phyloP scores from a whole-genome alignment of 1,140 invertebrate genomes.

The Campodea augens region DNA sequence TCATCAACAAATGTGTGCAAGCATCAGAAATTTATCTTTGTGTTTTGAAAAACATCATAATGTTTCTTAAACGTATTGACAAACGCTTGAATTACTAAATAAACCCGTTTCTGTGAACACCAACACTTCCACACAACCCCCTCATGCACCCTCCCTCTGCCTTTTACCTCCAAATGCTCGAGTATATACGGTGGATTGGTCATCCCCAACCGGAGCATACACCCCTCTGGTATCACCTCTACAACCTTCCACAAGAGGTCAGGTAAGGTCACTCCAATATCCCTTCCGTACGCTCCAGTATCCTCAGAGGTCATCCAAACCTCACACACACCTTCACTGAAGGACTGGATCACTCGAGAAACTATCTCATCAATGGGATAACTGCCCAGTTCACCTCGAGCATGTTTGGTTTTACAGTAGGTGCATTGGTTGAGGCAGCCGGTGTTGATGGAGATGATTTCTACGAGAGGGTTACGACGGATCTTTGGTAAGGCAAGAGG shows the following conservation, averaged over 20 bases:
- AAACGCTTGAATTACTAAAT: too few species aligned
- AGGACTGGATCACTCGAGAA: constrained; percentile 59
- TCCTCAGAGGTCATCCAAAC: constrained; percentile 99
- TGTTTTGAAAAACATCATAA: too few species aligned
- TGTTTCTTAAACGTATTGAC: too few species aligned
- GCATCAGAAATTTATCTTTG: too few species aligned
- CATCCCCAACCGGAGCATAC: constrained; percentile 80
- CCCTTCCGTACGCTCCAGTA: constrained; percentile 87
- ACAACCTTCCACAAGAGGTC: constrained; percentile 72
- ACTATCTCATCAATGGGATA: constrained; percentile 69
- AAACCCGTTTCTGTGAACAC: background rate
- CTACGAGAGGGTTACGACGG: constrained; percentile 82
- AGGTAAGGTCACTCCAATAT: constrained; percentile 76
- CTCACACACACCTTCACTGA: constrained; percentile 81
- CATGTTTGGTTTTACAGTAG: constrained; percentile 97
- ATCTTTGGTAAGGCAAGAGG: constrained; percentile 79
- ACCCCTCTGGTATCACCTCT: constrained; percentile 73
- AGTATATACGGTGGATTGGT: constrained; percentile 97
- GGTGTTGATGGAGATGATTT: constrained; percentile 95
- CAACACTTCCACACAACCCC: background rate
- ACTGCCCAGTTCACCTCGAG: constrained; percentile 82
- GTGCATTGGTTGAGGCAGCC: constrained; percentile 97
- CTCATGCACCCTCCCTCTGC: too few species aligned
- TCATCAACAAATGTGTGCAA: too few species aligned
- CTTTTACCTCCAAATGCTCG: constrained; percentile 73